Evolutionary conservation across 2,888 invertebrate species (phyloP).

Genomic region (Drosophila mimetica): DNA sequence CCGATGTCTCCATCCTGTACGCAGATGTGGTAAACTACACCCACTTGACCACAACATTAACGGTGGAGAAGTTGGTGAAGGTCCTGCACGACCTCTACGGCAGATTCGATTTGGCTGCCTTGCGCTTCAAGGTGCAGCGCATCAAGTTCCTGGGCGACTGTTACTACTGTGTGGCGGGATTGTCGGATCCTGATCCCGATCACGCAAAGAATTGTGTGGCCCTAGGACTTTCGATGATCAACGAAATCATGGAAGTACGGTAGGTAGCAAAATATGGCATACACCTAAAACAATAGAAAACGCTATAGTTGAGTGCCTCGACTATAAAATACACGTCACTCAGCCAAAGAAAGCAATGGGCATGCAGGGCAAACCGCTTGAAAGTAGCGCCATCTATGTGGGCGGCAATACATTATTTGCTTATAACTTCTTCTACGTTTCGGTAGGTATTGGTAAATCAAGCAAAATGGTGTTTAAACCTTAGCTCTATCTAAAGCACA

Average conservation of each 20-base stretch:
- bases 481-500: no score
- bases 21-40: conserved; percentile 98
- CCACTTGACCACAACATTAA: conserved; percentile 89
- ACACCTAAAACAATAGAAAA: no score
- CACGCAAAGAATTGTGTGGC: conserved; percentile 96
- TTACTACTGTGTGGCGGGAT: conserved; percentile 95
- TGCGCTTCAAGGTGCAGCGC: conserved; percentile 90
- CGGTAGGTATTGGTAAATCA: no score
- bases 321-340: no score
- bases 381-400: no score
- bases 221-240: conserved; percentile 94
- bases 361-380: no score
- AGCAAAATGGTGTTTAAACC: no score
- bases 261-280: no score
- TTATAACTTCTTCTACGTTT: no score
- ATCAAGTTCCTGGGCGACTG: conserved; percentile 98
- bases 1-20: conserved; percentile 94
- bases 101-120: conserved; percentile 94
- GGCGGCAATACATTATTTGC: no score
- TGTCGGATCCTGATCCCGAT: conserved; percentile 89
- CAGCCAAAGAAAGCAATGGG: no score
- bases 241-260: conserved; percentile 89
- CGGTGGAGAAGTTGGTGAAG: conserved; percentile 92
- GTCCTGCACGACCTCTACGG: conserved; percentile 95
- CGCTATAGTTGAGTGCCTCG: no score